Conservation (phyloP, 1,140 invertebrate species). For the Trichoplusia ni region DNA sequence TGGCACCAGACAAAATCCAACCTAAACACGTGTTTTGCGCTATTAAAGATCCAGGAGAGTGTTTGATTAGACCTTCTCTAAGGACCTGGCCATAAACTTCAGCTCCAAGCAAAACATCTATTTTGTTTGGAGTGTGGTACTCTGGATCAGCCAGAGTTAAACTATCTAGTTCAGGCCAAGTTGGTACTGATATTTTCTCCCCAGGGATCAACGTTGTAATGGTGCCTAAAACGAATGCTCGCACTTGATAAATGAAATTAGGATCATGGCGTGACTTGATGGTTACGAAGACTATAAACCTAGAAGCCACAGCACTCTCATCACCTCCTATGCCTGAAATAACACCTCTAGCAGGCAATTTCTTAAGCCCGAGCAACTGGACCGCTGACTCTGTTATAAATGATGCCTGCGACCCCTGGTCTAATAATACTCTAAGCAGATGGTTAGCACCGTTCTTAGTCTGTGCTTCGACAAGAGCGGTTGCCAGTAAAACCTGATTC, state of each 20-base stretch:
- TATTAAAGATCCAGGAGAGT: background rate
- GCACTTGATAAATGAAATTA: background rate
- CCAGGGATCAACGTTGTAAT: slow-evolving; percentile 18
- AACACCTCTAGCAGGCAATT: background rate
- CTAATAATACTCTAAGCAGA: slow-evolving; percentile 31
- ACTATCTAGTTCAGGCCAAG: background rate
- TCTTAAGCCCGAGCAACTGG: slow-evolving; percentile 37
- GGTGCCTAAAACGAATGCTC: slow-evolving; percentile 9
- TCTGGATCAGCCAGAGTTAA: slow-evolving; percentile 26
- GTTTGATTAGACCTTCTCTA: too few species aligned
- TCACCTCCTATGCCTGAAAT: slow-evolving; percentile 8
- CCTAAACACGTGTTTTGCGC: slow-evolving; percentile 32
- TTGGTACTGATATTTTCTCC: background rate
- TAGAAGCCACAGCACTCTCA: background rate
- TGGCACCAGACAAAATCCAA: slow-evolving; percentile 38
- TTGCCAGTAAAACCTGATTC: slow-evolving; percentile 33
- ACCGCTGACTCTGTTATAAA: too few species aligned
- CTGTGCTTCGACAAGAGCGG: slow-evolving; percentile 29
- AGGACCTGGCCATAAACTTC: too few species aligned
- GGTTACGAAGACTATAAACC: background rate
- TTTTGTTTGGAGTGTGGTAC: slow-evolving; percentile 12
- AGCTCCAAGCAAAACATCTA: slow-evolving; percentile 36
- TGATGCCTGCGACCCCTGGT: slow-evolving; percentile 37
- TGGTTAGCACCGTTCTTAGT: slow-evolving; percentile 17
- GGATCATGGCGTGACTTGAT: slow-evolving; percentile 3